Evolutionary conservation across 2,113 vertebrate genomes (phyloP).

Genomic region (Nipponia nippon): DNA sequence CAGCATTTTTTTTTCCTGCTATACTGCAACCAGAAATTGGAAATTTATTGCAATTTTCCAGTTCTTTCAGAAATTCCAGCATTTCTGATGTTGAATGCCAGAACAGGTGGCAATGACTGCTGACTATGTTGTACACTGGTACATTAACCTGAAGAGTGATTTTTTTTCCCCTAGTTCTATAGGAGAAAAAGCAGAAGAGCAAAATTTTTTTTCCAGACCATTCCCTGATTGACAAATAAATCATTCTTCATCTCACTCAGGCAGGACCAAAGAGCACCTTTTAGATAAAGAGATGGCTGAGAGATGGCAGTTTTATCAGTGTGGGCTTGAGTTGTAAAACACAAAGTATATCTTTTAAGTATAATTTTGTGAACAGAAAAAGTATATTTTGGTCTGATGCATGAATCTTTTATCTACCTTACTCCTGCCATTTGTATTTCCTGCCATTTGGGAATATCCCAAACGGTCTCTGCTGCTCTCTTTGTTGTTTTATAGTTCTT

Average conservation of each 20-base stretch:
- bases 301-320: neutral
- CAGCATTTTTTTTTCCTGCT: neutral
- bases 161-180: neutral
- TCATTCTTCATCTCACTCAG: neutral
- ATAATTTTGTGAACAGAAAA: slow-evolving; percentile 1
- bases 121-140: neutral
- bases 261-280: neutral
- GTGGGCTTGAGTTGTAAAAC: neutral
- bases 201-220: neutral
- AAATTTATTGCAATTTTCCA: neutral
- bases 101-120: neutral
- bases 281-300: neutral
- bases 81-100: neutral
- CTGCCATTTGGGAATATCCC: neutral
- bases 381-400: neutral
- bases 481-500: neutral
- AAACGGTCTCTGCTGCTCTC: neutral
- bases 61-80: neutral
- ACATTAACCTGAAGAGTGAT: neutral
- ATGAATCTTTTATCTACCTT: neutral
- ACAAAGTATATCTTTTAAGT: neutral
- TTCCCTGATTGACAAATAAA: neutral
- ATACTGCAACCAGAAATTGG: neutral
- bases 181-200: neutral
- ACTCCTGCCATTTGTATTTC: slow-evolving; percentile 2